Evolutionary conservation across 2,113 vertebrate genomes (phyloP), one percentile per base, ranked within the genome.

Genomic region (Gymnobelideus leadbeateri): DNA sequence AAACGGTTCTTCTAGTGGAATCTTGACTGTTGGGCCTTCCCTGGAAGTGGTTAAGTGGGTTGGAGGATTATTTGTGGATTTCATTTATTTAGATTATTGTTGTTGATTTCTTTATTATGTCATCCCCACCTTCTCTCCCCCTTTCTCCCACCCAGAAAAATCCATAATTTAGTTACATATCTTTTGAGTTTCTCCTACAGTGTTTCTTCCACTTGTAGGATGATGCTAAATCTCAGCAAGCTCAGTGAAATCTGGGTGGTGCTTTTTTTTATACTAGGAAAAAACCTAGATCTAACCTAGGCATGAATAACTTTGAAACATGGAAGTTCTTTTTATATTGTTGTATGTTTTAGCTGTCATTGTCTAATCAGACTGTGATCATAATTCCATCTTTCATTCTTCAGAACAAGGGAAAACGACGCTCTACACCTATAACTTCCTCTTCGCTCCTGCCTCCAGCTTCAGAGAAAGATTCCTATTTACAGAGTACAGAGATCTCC

Each of bases 401-500:
- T 54, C 61, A 98, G 98, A 95, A 98, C 93, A 98, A 96, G 94
- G 97, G 98, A 93, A 98, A 97, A 89, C 95, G 93, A 91, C 96
- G 93, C 12, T 90, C 95, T 43, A 94, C 97, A 3, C 97, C 98
- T 2, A 52, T 96, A 0, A 92, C 89, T 25, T 89, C 98, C 0
- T 77, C 96, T 8, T n/a, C 94, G 0, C 94, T 94, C 2, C 55
- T 98, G 50, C 97, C 98, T 25, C 98, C 97, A 90, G 97, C 96
- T 1, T 94, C 95, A 0, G 98, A 98, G 92, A 97, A 98, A 50
- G 98, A 97, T 94, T 96, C 98, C 0, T 96, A 95, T 37, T 77
- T 96, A 26, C 98, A 98, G 96, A 97, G 98, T 0, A 95, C 98
- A 0, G 98, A 98, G 97, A 96, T 98, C 93, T 98, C 98, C 0